Conservation (phyloP, 2,888 invertebrate species). For the Microctonus hyperodae region DNA sequence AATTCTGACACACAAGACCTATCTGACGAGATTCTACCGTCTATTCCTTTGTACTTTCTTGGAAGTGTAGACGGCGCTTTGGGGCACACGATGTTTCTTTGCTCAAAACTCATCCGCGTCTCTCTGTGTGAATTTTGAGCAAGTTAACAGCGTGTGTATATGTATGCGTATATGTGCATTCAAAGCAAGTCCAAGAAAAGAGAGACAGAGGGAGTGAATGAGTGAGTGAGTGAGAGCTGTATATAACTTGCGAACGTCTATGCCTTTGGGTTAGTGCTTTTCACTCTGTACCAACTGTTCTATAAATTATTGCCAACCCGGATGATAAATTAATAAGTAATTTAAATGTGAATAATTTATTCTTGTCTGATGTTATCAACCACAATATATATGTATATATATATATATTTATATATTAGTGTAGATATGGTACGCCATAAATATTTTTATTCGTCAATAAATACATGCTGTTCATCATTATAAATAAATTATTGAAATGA, state of each 20-base stretch:
- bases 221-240: neutral
- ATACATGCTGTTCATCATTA: neutral
- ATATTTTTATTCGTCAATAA: neutral
- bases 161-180: neutral
- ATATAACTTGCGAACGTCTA: conserved; percentile 21
- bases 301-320: conserved; percentile 9
- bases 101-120: conserved; percentile 5
- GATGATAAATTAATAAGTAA: neutral
- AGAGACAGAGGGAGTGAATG: neutral
- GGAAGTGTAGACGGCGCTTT: conserved; percentile 10
- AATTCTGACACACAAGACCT: neutral
- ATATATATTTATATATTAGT: neutral
- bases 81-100: conserved; percentile 14
- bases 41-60: conserved; percentile 17
- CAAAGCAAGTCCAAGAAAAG: conserved; percentile 11
- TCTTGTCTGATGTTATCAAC: neutral
- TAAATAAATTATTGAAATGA: neutral
- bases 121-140: conserved; percentile 16
- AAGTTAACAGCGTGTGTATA: conserved; percentile 2
- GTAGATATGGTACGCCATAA: neutral
- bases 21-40: conserved; percentile 7
- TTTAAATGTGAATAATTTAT: conserved; percentile 3
- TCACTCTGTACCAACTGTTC: neutral
- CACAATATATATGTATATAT: neutral
- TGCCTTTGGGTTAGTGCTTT: conserved; percentile 12